phyloP scores from a whole-genome alignment of 2,888 invertebrate genomes.

The Polydrusus pterygomalis region DNA sequence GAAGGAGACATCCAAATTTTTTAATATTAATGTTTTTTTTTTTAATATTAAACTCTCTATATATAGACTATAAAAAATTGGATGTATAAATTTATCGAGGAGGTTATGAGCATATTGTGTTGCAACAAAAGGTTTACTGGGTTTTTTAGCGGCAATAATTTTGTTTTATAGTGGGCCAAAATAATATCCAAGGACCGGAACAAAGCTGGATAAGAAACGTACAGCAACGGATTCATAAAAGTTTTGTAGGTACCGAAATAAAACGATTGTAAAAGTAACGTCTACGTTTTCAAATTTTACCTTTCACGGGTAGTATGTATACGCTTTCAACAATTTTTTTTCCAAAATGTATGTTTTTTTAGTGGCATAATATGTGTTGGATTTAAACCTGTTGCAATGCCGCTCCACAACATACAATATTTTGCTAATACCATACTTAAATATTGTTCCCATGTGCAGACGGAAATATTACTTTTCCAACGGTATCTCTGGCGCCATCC shows the following conservation, averaged over 20 bases:
- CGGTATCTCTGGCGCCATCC: no score
- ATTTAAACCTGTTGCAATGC: no score
- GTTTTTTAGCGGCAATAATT: constrained; percentile 34
- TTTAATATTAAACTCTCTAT: not conserved
- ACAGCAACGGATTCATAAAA: constrained; percentile 5
- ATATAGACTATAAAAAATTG: not conserved
- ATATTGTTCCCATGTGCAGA: no score
- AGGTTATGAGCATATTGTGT: not conserved
- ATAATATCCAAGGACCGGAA: constrained; percentile 46
- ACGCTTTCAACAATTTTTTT: no score
- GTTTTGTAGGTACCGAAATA: not conserved
- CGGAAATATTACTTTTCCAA: no score
- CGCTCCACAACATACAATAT: no score
- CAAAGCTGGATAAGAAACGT: not conserved
- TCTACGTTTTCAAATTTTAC: no score
- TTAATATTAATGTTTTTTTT: not conserved
- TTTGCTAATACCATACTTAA: no score
- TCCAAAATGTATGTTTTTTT: no score
- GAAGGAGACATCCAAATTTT: constrained; percentile 6
- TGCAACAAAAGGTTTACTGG: constrained; percentile 33
- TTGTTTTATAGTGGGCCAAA: constrained; percentile 53
- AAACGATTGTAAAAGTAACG: not conserved
- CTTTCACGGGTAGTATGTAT: no score
- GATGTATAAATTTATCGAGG: not conserved
- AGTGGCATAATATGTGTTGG: no score